phyloP scores from a whole-genome alignment of 1,140 invertebrate genomes.

The Drosophila ambigua region DNA sequence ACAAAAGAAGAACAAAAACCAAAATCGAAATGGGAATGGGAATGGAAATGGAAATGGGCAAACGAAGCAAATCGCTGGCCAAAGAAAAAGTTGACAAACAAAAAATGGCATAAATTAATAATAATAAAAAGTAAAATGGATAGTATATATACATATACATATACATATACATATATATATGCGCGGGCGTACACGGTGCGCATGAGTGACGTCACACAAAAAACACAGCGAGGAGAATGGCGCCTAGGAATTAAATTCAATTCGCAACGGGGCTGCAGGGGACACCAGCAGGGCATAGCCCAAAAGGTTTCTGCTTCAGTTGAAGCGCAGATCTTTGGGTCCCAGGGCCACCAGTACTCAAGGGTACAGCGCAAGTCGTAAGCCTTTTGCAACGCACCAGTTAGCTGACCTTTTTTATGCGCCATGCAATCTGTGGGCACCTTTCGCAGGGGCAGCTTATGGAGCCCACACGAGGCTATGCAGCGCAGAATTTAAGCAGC shows the following conservation, averaged over 20 bases:
- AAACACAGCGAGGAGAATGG: slow-evolving; percentile 8
- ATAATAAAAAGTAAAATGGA: slow-evolving; percentile 52
- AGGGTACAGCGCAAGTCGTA: no score
- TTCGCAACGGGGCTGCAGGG: not conserved
- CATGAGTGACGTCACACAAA: slow-evolving; percentile 50
- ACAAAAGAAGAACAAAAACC: slow-evolving; percentile 28
- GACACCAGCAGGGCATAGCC: no score
- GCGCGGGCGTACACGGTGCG: slow-evolving; percentile 13
- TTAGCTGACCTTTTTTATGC: no score
- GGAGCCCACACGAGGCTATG: no score
- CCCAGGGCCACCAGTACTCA: no score
- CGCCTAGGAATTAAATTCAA: slow-evolving; percentile 49
- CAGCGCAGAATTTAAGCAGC: no score
- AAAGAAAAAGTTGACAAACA: slow-evolving; percentile 55
- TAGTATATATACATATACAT: slow-evolving; percentile 2
- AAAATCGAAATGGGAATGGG: not conserved
- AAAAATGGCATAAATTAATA: slow-evolving; percentile 78
- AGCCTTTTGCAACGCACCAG: no score
- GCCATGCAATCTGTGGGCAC: no score
- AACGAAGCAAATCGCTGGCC: slow-evolving; percentile 6
- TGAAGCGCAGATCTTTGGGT: no score
- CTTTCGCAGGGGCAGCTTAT: no score
- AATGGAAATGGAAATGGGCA: slow-evolving; percentile 15
- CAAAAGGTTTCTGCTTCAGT: no score
- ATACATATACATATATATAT: slow-evolving; percentile 8